Evolutionary conservation across 2,797 vertebrate species (phyloP).

Genomic region (Eidolon dupreanum): DNA sequence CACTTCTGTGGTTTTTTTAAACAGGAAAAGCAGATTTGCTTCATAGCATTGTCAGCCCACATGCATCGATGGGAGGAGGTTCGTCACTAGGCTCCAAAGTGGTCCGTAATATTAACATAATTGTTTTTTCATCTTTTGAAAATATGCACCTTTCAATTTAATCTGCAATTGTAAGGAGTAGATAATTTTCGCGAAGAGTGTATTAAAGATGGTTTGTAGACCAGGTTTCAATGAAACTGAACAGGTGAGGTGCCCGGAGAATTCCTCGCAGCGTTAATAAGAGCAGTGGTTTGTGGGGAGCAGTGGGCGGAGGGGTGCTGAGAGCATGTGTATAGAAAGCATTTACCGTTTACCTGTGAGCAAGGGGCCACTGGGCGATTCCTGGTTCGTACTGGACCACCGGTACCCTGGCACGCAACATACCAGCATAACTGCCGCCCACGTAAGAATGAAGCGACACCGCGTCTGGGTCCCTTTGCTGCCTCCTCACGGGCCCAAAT

Average conservation of each 20-base stretch:
- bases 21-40: neutral
- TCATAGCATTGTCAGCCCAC: neutral
- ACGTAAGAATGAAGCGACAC: neutral
- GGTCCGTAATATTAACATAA: conserved; percentile 19
- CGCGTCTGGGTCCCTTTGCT: neutral
- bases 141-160: conserved; percentile 68
- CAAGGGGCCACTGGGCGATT: neutral
- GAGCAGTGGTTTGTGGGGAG: neutral
- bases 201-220: conserved; percentile 61
- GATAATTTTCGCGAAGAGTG: conserved; percentile 50
- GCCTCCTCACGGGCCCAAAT: neutral
- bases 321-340: neutral
- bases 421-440: neutral
- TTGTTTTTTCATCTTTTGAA: conserved; percentile 69
- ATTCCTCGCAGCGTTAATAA: conserved; percentile 46
- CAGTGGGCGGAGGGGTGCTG: neutral
- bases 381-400: neutral
- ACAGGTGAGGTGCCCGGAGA: conserved; percentile 50
- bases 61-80: neutral
- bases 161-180: conserved; percentile 53
- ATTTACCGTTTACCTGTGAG: neutral
- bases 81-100: neutral
- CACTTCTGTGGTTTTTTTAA: neutral
- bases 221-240: conserved; percentile 35
- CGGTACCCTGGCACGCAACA: neutral